A percentile compares a stretch with the other conserved stretches of the same genome.
These are phyloP conservation scores for Torymus aiolomorphi DNA, from an alignment of 2,888 invertebrate species.

Conservation along the genomic window DNA sequence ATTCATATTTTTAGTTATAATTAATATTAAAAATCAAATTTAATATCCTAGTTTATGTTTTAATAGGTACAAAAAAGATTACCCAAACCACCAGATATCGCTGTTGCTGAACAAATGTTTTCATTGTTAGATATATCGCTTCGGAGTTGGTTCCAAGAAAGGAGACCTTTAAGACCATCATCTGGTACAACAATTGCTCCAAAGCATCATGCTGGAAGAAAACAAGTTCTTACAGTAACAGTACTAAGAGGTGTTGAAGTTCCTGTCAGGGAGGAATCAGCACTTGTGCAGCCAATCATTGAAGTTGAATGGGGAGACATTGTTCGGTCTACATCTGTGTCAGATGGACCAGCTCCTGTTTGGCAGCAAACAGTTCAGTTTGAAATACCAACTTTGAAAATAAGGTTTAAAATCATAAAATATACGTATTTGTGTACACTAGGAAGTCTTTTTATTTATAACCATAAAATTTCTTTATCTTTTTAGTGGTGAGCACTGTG, in stretches of 20 bases:
- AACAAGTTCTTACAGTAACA: conserved; percentile 68
- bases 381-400: conserved; percentile 64
- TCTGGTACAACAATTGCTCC: conserved; percentile 56
- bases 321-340: conserved; percentile 63
- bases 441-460: background rate
- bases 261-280: conserved; percentile 73
- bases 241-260: conserved; percentile 71
- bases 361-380: conserved; percentile 73
- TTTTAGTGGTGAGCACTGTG: conserved; percentile 63
- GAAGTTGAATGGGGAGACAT: conserved; percentile 71
- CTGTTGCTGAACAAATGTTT: conserved; percentile 68
- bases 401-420: conserved; percentile 37
- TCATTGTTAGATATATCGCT: conserved; percentile 68
- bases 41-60: background rate
- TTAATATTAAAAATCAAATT: conserved; percentile 8
- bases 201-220: conserved; percentile 64
- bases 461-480: background rate
- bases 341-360: conserved; percentile 72
- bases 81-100: conserved; percentile 66
- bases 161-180: conserved; percentile 65
- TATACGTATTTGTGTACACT: background rate
- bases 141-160: conserved; percentile 65
- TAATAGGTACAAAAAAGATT: conserved; percentile 55
- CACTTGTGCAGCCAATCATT: conserved; percentile 70
- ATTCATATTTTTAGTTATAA: background rate